Conservation (phyloP, 2,797 vertebrate species). For the Serranus cabrilla region DNA sequence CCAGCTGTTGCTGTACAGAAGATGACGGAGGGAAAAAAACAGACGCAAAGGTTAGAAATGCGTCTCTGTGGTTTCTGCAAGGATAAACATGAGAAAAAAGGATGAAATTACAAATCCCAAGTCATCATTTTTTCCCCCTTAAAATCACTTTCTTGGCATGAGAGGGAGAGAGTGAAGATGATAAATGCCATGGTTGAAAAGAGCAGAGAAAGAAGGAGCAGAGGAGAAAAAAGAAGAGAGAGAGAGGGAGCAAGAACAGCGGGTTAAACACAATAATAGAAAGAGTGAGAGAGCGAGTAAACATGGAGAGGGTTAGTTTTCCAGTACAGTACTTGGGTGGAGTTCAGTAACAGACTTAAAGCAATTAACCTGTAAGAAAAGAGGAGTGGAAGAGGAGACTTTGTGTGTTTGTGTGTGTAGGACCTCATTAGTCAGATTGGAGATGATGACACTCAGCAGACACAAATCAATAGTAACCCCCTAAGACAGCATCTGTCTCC, state of each 20-base stretch:
- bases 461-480: constrained; percentile 69
- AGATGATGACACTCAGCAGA: constrained; percentile 73
- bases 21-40: constrained; percentile 14
- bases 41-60: background rate
- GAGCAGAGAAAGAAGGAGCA: background rate
- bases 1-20: constrained; percentile 28
- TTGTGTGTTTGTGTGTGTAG: constrained; percentile 24
- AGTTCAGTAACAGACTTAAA: constrained; percentile 28
- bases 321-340: constrained; percentile 2
- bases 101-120: constrained; percentile 20
- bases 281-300: background rate
- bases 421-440: constrained; percentile 71
- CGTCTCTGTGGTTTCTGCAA: background rate
- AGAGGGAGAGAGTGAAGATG: background rate
- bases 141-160: background rate
- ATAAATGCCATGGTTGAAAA: constrained; percentile 10
- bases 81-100: constrained; percentile 10
- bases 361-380: constrained; percentile 31
- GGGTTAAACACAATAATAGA: background rate
- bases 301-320: constrained; percentile 8
- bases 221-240: too few species aligned
- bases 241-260: background rate
- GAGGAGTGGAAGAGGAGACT: background rate
- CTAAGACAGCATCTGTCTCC: constrained; percentile 57
- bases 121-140: constrained; percentile 10